phyloP scores from a whole-genome alignment of 2,888 invertebrate species.

The Phasia obesa region DNA sequence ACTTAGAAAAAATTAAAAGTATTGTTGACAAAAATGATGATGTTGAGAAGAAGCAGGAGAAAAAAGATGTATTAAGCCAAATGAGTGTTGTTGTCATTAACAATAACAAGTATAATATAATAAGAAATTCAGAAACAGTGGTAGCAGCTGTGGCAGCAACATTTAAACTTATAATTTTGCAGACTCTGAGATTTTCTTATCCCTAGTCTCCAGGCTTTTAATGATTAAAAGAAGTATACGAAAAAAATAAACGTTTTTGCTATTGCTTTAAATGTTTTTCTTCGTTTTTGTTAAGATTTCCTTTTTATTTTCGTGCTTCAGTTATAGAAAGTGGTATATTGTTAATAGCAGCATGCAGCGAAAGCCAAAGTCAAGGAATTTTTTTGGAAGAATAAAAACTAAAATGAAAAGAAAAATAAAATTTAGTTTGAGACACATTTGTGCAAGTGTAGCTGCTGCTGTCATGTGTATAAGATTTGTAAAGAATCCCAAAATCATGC shows the following conservation, averaged over 20 bases:
- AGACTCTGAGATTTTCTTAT: conserved; percentile 51
- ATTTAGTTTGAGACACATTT: background rate
- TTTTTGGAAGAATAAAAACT: conserved; percentile 8
- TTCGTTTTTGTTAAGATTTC: conserved; percentile 3
- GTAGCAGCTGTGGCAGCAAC: conserved; percentile 30
- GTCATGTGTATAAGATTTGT: conserved; percentile 19
- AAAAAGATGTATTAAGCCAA: conserved; percentile 20
- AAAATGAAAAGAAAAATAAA: conserved; percentile 4
- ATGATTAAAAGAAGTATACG: conserved; percentile 36
- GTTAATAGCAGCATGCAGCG: conserved; percentile 17
- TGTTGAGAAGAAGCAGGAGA: conserved; percentile 6
- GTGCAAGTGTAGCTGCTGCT: conserved; percentile 16
- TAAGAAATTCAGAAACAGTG: conserved; percentile 16
- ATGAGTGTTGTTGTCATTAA: conserved; percentile 47
- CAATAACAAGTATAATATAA: conserved; percentile 36
- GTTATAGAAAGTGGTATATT: conserved; percentile 32
- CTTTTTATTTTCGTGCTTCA: background rate
- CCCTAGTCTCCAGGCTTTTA: conserved; percentile 63
- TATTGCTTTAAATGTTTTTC: conserved; percentile 18
- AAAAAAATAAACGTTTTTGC: conserved; percentile 22
- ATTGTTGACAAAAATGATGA: conserved; percentile 46
- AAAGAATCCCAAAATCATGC: conserved; percentile 49
- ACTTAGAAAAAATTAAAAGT: conserved; percentile 41
- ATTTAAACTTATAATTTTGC: conserved; percentile 56
- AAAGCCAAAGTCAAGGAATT: conserved; percentile 38